Conservation (phyloP, 2,797 vertebrate species). For the Falco peregrinus region DNA sequence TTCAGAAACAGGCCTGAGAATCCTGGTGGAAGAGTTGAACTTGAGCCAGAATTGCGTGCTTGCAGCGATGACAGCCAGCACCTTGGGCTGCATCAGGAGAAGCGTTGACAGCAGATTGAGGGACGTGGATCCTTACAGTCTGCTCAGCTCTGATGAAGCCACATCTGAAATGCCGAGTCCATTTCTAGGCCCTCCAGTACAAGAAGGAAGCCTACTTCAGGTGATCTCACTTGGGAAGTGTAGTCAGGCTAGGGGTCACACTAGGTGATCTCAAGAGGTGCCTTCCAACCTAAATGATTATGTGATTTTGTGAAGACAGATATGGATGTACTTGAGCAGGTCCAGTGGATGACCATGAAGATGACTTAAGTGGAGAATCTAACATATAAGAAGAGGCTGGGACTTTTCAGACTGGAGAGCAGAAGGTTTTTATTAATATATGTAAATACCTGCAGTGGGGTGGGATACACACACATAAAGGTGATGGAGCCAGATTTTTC, state of each 20-base stretch:
- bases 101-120: neutral
- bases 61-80: neutral
- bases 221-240: accelerated
- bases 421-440: neutral
- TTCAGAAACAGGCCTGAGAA: neutral
- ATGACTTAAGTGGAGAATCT: neutral
- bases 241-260: neutral
- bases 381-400: neutral
- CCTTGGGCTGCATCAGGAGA: neutral
- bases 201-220: neutral
- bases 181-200: neutral
- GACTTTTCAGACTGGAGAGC: neutral
- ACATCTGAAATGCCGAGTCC: neutral
- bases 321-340: neutral
- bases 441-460: neutral
- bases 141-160: neutral
- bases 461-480: neutral
- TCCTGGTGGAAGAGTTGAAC: neutral
- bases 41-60: neutral
- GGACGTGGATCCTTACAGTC: neutral
- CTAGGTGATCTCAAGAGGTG: neutral
- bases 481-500: neutral
- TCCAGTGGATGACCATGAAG: neutral
- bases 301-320: neutral
- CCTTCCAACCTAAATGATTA: neutral